Base-by-base conservation (phyloP, 2,888 invertebrate species). In the Petrolisthes cinctipes region DNA sequence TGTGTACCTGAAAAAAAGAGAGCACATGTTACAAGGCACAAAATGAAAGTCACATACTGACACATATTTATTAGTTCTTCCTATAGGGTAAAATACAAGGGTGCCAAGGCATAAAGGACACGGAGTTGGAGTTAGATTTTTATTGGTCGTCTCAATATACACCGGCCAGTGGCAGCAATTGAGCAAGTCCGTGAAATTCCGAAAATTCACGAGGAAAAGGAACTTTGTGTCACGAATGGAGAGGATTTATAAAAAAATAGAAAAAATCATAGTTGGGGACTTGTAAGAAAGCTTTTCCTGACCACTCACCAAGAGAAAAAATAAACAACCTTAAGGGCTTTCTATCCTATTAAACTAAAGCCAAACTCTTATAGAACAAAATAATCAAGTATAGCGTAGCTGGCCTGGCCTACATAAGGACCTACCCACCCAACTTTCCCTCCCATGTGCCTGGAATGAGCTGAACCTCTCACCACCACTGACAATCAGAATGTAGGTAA, bases 401-500 rank as follows among this genome's bases (percentile, higher is more conserved):
- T 66, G 61, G 86, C 86, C 86, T 76, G 75, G 54, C 51, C 82
- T 83, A 73, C 56, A 75, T 23, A 83, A 57, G 81, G 71, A 83
- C 85, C 82, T 68, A 75, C 85, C 85, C 56, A 75, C 85, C 88
- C 9, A 73, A 17, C 71, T 11, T 56, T 23, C 88, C 85, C 84
- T 76, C 88, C 85, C 85, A 66, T 78, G 82, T 82, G 82, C 82
- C 76, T 85, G 88, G 85, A 88, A 85, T 88, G 88, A 85, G 88
- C 88, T 88, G 88, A 85, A 88, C 88, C 88, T 88, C 88, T 88
- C 88, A 78, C 76, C 88, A 88, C 88, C 88, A 88, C 88, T 85
- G 88, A 88, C 88, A 88, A 88, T 83, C 88, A 88, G 88, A 88
- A 88, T 88, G 88, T 88, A 88, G 78, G 75, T 82, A 20, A 75